Evolutionary conservation across 2,888 invertebrate species (phyloP), one percentile per base, ranked within the genome.

Genomic region (Trichogramma dendrolimi): DNA sequence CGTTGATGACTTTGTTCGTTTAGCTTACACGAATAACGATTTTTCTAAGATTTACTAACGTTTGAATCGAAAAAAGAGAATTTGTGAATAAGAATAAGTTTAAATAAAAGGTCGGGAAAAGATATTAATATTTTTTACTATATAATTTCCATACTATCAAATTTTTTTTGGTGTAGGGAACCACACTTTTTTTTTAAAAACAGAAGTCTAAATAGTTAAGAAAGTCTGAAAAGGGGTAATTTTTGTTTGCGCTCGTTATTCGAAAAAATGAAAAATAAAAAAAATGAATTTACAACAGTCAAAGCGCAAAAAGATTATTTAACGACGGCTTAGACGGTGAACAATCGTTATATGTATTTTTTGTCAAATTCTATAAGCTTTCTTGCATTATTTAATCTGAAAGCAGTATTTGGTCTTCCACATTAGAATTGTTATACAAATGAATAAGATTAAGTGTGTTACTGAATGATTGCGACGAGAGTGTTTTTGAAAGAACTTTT

Each of bases 351-450:
- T 27, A 27, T 27, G 27, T 27, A 27, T 50, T 59, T 59, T 60
- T 62, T 53, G 60, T 61, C 59, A 46, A 11, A 27, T 27, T 27
- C 27, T 27, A 27, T 27, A 27, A 67, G 64, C 64, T 67, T 65
- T 69, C 66, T 66, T 60, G 64, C 57, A 64, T 64, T 60, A 67
- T 67, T 64, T 59, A 65, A 66, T 64, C 67, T 68, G 67, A 69
- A 65, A 72, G 69, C 71, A 74, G 74, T 75, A 75, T 74, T 27
- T 73, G 68, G 74, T 74, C 73, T 74, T 74, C 73, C 71, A 69
- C 68, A 69, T 63, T 59, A 63, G 62, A 58, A 49, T 55, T 62
- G 11, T 58, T 62, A 56, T 58, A 58, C 43, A 49, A 56, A 14
- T 62, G 50, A 59, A 59, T 60, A 51, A 59, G 39, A 50, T 53